phyloP scores from a whole-genome alignment of 1,140 invertebrate genomes.

The Platyura marginata region DNA sequence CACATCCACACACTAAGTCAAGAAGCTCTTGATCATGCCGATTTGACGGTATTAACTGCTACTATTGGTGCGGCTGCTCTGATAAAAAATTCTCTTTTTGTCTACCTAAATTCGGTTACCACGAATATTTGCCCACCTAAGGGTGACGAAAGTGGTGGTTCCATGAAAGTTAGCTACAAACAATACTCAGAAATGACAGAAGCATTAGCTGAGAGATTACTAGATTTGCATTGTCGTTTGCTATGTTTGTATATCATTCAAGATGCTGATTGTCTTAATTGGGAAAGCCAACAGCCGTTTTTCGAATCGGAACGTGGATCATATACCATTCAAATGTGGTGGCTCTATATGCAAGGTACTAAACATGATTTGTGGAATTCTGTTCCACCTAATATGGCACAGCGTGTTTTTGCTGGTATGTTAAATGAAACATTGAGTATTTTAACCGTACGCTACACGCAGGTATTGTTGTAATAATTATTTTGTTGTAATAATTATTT shows the following conservation, averaged over 20 bases:
- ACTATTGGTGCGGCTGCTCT: constrained; percentile 58
- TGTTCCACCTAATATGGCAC: constrained; percentile 61
- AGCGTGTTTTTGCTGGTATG: constrained; percentile 59
- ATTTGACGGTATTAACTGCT: constrained; percentile 53
- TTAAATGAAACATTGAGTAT: constrained; percentile 62
- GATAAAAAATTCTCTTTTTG: constrained; percentile 53
- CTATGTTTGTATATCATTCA: constrained; percentile 58
- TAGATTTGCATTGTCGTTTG: constrained; percentile 57
- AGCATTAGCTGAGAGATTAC: constrained; percentile 52
- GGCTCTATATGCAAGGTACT: constrained; percentile 68
- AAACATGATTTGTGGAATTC: constrained; percentile 59
- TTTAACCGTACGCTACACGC: constrained; percentile 49
- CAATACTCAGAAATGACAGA: constrained; percentile 62
- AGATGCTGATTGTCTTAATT: constrained; percentile 51
- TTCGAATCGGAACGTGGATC: constrained; percentile 51
- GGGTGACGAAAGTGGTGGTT: constrained; percentile 22
- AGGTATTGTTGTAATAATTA: too few relatives aligned
- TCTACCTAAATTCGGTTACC: constrained; percentile 31
- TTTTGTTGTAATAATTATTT: too few relatives aligned
- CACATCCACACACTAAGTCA: constrained; percentile 59
- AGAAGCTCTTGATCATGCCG: constrained; percentile 62
- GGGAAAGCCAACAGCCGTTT: constrained; percentile 37
- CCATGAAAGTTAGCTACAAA: constrained; percentile 36
- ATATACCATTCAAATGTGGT: constrained; percentile 67
- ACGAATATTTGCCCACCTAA: constrained; percentile 20